Percentiles rank a stretch among this genome's conserved stretches.
Conservation (phyloP, 2,113 vertebrate species). For the Mungos mungo region DNA sequence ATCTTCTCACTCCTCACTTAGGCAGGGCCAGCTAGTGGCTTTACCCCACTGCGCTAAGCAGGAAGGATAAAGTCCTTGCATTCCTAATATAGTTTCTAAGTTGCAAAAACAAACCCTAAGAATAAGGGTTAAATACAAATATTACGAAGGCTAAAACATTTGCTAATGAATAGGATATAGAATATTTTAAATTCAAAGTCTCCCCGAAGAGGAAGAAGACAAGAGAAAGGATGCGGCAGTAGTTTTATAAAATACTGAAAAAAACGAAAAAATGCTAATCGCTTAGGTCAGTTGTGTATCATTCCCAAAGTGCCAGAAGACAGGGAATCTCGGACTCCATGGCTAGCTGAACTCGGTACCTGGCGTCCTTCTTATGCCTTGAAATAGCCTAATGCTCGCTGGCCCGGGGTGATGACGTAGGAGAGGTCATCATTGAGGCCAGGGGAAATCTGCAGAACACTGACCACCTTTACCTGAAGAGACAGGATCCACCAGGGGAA, state of each 20-base stretch:
- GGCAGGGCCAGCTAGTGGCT: neutral
- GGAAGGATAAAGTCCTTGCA: neutral
- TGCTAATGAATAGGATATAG: constrained; percentile 21
- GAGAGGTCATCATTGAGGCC: neutral
- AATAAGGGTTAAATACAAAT: constrained; percentile 37
- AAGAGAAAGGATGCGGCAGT: constrained; percentile 13
- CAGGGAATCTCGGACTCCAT: neutral
- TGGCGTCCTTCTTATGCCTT: constrained; percentile 24
- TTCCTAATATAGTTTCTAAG: neutral
- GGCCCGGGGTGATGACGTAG: neutral
- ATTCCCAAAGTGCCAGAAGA: neutral
- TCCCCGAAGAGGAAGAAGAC: neutral
- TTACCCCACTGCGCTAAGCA: neutral
- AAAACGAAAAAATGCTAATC: neutral
- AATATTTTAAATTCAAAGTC: constrained; percentile 37
- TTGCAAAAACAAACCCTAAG: neutral
- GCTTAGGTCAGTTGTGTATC: neutral
- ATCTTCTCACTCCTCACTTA: neutral
- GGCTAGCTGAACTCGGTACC: neutral
- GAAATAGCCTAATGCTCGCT: neutral
- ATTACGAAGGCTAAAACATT: constrained; percentile 4
- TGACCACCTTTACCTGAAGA: neutral
- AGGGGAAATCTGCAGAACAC: neutral
- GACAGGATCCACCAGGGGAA: neutral
- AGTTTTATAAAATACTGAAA: constrained; percentile 49